phyloP scores from a whole-genome alignment of 2,797 vertebrate genomes.

The Galaxias olidus region DNA sequence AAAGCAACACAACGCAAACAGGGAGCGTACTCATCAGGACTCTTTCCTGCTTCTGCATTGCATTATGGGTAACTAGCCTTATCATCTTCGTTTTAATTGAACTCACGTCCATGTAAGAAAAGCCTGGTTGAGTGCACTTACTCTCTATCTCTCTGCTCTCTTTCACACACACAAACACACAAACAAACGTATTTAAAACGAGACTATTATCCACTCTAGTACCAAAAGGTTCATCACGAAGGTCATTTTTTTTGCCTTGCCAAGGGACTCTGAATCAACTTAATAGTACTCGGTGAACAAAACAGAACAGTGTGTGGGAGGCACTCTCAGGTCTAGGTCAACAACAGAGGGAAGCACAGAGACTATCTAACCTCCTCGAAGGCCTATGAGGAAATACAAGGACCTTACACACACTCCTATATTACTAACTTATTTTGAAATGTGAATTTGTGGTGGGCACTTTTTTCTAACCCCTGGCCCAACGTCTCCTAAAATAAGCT shows the following conservation, averaged over 20 bases:
- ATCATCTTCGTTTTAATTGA: no score
- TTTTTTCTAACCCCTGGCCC: slow-evolving; percentile 16
- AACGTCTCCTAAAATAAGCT: slow-evolving; percentile 16
- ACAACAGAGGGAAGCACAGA: slow-evolving; percentile 1
- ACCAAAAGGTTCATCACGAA: not conserved
- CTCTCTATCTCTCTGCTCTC: not conserved
- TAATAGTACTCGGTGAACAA: slow-evolving; percentile 7
- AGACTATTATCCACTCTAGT: not conserved
- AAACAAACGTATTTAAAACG: not conserved
- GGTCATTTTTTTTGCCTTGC: slow-evolving; percentile 15
- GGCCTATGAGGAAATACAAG: slow-evolving; percentile 28
- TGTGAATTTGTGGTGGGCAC: slow-evolving; percentile 38
- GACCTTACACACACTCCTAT: not conserved
- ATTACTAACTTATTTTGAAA: slow-evolving; percentile 29
- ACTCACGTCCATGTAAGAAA: no score
- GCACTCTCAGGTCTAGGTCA: not conserved
- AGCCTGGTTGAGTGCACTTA: no score
- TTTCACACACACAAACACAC: slow-evolving; percentile 18
- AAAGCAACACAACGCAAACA: no score
- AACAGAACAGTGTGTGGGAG: slow-evolving; percentile 3
- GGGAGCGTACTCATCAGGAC: no score
- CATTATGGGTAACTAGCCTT: no score
- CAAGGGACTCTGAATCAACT: slow-evolving; percentile 22
- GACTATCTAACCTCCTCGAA: slow-evolving; percentile 2
- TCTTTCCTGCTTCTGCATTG: no score